Percentiles rank a stretch among this genome's conserved stretches.
Evolutionary conservation across 2,797 vertebrate genomes (phyloP).

Genomic region (Esox masquinongy): DNA sequence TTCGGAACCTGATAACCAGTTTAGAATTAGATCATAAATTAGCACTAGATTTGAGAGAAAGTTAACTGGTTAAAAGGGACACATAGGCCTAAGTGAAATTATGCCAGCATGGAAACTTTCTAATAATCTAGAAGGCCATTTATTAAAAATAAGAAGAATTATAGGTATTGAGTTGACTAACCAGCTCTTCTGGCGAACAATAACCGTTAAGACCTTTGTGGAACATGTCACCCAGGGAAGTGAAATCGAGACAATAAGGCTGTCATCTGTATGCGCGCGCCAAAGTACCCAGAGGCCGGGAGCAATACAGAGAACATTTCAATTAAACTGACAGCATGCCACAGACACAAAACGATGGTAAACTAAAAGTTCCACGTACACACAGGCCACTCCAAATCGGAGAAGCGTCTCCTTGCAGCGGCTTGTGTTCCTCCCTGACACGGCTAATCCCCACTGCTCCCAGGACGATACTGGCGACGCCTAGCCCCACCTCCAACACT

Average conservation of each 20-base stretch:
- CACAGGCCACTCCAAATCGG: constrained; percentile 99
- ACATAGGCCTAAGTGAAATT: not conserved
- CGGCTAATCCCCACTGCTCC: constrained; percentile 92
- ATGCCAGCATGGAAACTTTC: not conserved
- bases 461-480: constrained; percentile 94
- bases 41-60: not conserved
- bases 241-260: not conserved
- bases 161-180: not conserved
- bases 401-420: constrained; percentile 95
- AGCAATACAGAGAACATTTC: too few relatives aligned
- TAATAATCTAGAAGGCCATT: not conserved
- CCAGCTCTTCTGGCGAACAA: not conserved
- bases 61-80: not conserved
- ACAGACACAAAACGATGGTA: constrained; percentile 25
- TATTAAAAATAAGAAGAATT: not conserved
- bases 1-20: not conserved
- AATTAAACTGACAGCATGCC: constrained; percentile 14
- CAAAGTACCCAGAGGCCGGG: too few relatives aligned
- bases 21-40: not conserved
- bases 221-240: not conserved
- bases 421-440: constrained; percentile 82
- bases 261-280: not conserved
- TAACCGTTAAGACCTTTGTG: not conserved
- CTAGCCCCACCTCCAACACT: constrained; percentile 96
- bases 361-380: constrained; percentile 77